A percentile compares a stretch with the other conserved stretches of the same genome.
These are phyloP conservation scores for Pocillopora grandis DNA, from an alignment of 92 coral and sea anemone genomes.

Conservation along the genomic window DNA sequence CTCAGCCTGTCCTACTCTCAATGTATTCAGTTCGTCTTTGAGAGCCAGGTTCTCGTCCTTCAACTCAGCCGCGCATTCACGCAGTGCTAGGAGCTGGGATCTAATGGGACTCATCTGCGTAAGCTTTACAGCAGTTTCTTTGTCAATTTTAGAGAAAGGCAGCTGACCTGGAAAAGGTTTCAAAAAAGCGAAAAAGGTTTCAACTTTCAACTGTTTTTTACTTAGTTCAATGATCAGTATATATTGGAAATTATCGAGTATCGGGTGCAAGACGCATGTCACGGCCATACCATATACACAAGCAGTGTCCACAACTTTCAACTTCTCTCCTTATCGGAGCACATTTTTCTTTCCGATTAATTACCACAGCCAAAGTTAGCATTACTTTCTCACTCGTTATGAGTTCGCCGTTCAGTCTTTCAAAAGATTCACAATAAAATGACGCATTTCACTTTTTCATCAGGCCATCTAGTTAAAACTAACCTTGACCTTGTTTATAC, in stretches of 20 bases:
- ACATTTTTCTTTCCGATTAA: no score
- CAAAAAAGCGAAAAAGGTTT: not conserved
- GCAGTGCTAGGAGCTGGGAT: not conserved
- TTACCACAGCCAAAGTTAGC: no score
- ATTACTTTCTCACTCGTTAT: no score
- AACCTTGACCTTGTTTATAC: slow-evolving; percentile 55
- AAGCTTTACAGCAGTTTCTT: slow-evolving; percentile 16
- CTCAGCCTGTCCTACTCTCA: slow-evolving; percentile 1
- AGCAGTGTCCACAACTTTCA: no score
- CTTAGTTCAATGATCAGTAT: not conserved
- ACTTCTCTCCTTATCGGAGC: no score
- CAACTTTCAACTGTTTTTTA: no score
- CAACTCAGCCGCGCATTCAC: not conserved
- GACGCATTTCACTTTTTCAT: no score
- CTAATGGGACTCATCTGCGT: not conserved
- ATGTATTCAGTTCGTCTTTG: slow-evolving; percentile 10
- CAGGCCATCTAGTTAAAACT: not conserved
- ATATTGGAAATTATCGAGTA: not conserved
- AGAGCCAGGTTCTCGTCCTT: slow-evolving; percentile 21
- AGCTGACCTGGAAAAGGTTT: not conserved
- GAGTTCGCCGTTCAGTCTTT: no score
- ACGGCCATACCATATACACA: no score
- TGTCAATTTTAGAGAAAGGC: not conserved
- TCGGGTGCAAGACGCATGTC: no score
- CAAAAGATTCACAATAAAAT: no score